These are phyloP conservation scores for Eurypyga helias DNA, from an alignment of 2,113 vertebrate species.

Conservation along the genomic window DNA sequence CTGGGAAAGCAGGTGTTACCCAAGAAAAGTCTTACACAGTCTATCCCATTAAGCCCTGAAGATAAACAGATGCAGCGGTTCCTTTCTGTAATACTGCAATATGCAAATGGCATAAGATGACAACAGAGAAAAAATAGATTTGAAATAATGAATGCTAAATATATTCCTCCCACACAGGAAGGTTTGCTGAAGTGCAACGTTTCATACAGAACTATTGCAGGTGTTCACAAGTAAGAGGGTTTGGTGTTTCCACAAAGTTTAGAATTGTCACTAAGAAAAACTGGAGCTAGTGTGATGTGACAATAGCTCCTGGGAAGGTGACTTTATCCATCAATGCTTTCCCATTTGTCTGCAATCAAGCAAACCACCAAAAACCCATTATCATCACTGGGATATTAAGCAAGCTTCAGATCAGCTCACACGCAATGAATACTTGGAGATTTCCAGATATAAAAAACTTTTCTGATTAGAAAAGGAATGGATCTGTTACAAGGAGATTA, in stretches of 20 bases:
- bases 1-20: not conserved
- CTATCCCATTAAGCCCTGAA: not conserved
- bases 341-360: not conserved
- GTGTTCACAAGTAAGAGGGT: not conserved
- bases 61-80: not conserved
- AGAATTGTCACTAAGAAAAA: not conserved
- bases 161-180: not conserved
- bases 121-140: not conserved
- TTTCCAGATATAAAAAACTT: not conserved
- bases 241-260: not conserved
- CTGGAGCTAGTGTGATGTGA: not conserved
- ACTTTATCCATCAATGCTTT: not conserved
- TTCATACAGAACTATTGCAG: not conserved
- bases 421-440: not conserved
- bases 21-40: not conserved
- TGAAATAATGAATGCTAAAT: not conserved
- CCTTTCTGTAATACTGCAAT: not conserved
- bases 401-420: not conserved
- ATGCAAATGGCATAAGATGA: not conserved
- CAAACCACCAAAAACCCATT: not conserved
- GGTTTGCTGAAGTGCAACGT: not conserved
- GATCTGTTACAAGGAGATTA: not conserved
- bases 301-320: not conserved
- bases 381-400: not conserved
- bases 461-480: not conserved